Evolutionary conservation across 2,113 vertebrate genomes (phyloP).

Genomic region (Caranx ignobilis): DNA sequence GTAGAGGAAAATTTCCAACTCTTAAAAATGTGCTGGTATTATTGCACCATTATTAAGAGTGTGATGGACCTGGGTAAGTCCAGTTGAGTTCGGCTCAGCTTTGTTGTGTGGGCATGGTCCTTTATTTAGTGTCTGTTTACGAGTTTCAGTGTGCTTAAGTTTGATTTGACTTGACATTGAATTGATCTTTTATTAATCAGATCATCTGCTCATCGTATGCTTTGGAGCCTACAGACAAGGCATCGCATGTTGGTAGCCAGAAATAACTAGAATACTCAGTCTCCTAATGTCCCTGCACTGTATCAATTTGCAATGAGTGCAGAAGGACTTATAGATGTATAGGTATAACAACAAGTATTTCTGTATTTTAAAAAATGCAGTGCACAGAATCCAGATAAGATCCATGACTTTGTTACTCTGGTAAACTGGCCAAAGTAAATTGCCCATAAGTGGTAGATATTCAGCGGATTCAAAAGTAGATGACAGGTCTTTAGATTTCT

Average conservation of each 20-base stretch:
- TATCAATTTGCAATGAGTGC: conserved; percentile 5
- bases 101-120: conserved; percentile 70
- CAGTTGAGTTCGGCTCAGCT: conserved; percentile 70
- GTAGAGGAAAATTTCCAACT: background rate
- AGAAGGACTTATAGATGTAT: conserved; percentile 8
- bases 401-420: conserved; percentile 25
- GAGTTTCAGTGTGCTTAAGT: conserved; percentile 35
- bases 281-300: conserved; percentile 2
- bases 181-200: conserved; percentile 13
- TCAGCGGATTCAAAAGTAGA: background rate
- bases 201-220: conserved; percentile 33
- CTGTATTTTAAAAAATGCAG: conserved; percentile 4
- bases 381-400: conserved; percentile 17
- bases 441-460: background rate
- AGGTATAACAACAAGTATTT: conserved; percentile 17
- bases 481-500: conserved; percentile 13
- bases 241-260: conserved; percentile 44
- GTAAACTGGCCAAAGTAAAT: conserved; percentile 24
- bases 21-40: background rate
- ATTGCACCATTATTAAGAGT: background rate
- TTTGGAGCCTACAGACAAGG: conserved; percentile 8
- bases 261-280: conserved; percentile 27
- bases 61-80: conserved; percentile 32
- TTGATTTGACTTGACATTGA: conserved; percentile 20
- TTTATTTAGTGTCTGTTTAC: conserved; percentile 33